phyloP scores from a whole-genome alignment of 2,113 vertebrate genomes.

The Urocitellus parryii region DNA sequence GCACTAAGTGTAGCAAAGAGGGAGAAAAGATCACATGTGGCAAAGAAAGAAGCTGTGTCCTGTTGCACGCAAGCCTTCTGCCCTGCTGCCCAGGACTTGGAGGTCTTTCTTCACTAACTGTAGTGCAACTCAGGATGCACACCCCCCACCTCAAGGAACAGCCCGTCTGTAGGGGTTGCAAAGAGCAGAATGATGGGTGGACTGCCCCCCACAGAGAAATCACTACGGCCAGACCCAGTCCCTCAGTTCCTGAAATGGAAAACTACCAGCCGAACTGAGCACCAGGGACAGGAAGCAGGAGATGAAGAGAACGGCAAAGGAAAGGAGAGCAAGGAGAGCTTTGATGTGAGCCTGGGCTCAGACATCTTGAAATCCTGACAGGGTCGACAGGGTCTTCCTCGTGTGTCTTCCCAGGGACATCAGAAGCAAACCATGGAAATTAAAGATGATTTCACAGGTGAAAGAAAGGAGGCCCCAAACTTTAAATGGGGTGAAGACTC shows the following conservation, averaged over 20 bases:
- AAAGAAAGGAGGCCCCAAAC: background rate
- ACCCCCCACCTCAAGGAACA: background rate
- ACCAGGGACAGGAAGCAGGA: conserved; percentile 49
- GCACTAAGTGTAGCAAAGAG: background rate
- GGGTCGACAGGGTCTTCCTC: background rate
- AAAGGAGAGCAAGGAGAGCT: conserved; percentile 44
- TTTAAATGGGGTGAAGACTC: background rate
- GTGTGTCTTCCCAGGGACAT: conserved; percentile 57
- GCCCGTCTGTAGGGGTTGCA: background rate
- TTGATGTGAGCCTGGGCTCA: background rate
- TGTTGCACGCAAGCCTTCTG: too few species aligned
- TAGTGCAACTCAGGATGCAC: background rate
- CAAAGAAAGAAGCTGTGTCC: background rate
- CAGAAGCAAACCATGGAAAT: conserved; percentile 6
- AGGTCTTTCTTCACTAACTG: background rate
- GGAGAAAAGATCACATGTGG: background rate
- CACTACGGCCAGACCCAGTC: conserved; percentile 6
- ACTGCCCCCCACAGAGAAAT: background rate
- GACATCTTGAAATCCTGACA: background rate
- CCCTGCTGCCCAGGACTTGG: background rate
- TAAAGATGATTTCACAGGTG: background rate
- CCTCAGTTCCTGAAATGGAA: background rate
- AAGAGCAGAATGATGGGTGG: conserved; percentile 25
- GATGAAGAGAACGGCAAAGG: conserved; percentile 40
- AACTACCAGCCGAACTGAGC: background rate